phyloP scores from a whole-genome alignment of 1,140 invertebrate genomes.

The Drosophila gunungcola region DNA sequence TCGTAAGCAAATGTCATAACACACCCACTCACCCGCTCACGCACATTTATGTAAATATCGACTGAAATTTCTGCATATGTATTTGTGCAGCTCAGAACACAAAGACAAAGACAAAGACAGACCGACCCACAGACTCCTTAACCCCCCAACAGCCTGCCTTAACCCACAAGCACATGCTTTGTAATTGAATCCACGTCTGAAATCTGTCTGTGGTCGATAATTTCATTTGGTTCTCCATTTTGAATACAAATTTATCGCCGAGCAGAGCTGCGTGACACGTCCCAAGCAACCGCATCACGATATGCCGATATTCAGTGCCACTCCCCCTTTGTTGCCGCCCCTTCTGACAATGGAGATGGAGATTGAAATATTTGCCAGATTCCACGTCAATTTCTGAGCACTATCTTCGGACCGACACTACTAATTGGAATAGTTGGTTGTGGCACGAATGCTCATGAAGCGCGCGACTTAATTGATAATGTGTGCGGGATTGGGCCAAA shows the following conservation, averaged over 20 bases:
- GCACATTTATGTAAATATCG: slow-evolving; percentile 62
- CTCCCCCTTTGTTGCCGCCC: background rate
- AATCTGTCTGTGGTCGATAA: slow-evolving; percentile 80
- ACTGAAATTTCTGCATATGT: slow-evolving; percentile 66
- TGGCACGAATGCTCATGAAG: slow-evolving; percentile 1
- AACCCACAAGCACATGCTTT: slow-evolving; percentile 54
- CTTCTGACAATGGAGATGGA: background rate
- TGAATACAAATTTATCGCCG: slow-evolving; percentile 72
- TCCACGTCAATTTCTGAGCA: slow-evolving; percentile 8
- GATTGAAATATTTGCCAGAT: slow-evolving; percentile 31
- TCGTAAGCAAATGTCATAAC: slow-evolving; percentile 78
- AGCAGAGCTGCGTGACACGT: slow-evolving; percentile 27
- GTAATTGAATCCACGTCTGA: slow-evolving; percentile 82
- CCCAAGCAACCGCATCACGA: slow-evolving; percentile 37
- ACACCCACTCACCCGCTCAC: slow-evolving; percentile 8
- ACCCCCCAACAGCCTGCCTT: slow-evolving; percentile 14
- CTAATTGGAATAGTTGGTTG: slow-evolving; percentile 39
- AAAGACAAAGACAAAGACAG: slow-evolving; percentile 24
- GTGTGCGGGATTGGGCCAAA: no score
- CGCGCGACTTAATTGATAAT: slow-evolving; percentile 9
- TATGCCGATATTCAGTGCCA: slow-evolving; percentile 23
- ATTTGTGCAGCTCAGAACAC: slow-evolving; percentile 46
- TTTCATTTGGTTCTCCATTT: slow-evolving; percentile 72
- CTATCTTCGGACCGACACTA: slow-evolving; percentile 11
- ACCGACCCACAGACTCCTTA: background rate